These are phyloP conservation scores for Ennomos fuscantarius DNA, from an alignment of 2,888 invertebrate species.

Conservation along the genomic window DNA sequence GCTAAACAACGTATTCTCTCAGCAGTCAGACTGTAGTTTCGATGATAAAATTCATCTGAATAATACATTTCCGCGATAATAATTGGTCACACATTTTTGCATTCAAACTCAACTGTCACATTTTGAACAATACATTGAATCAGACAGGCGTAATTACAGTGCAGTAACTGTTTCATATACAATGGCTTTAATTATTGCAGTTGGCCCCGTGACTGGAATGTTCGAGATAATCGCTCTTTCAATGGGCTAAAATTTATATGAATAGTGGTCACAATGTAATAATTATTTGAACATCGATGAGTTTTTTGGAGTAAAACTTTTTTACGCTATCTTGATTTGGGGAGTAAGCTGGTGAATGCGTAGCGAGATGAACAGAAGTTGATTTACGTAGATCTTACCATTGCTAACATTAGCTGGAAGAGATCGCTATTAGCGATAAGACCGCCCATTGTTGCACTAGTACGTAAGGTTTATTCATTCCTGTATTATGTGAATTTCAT, in stretches of 20 bases:
- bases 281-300: constrained; percentile 17
- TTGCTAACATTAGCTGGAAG: too few species aligned
- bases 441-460: too few species aligned
- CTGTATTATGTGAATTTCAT: too few species aligned
- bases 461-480: too few species aligned
- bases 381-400: too few species aligned
- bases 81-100: constrained; percentile 34
- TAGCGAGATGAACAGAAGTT: too few species aligned
- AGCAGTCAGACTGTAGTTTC: background rate
- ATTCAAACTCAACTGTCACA: constrained; percentile 56
- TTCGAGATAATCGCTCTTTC: constrained; percentile 65
- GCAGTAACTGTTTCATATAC: constrained; percentile 77
- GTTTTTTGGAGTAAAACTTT: too few species aligned
- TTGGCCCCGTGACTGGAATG: constrained; percentile 72
- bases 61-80: constrained; percentile 24
- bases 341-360: too few species aligned
- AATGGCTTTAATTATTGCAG: constrained; percentile 79
- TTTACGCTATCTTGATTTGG: too few species aligned
- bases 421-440: too few species aligned
- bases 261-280: constrained; percentile 28
- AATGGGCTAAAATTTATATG: constrained; percentile 61
- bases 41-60: background rate
- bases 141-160: constrained; percentile 38
- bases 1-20: too few species aligned
- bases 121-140: constrained; percentile 77